Evolutionary conservation across 2,888 invertebrate genomes (phyloP), one percentile per base, ranked within the genome.

Genomic region (Drosophila koepferae): DNA sequence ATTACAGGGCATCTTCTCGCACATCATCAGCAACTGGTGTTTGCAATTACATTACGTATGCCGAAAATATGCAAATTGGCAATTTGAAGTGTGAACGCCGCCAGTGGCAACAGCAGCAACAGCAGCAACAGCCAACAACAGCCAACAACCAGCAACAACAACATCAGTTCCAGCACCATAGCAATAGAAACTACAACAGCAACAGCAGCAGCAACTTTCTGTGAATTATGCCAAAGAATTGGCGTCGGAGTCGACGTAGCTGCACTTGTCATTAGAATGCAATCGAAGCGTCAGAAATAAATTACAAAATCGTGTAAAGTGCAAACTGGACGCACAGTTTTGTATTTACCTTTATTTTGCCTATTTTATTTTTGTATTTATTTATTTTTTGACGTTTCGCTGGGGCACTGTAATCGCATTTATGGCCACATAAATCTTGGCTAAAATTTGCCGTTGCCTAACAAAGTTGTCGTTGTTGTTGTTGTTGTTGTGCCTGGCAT

Each of bases 241-340:
- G 70, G 68, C 76, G 67, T 56, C 59, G 34, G 44, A 58, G 53
- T 56, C 53, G 40, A 18, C 76, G 60, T 55, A 14, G 58, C 66
- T 79, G 85, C 84, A 86, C 85, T 85, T 85, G 85, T 81, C 89
- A 88, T 88, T 85, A 86, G 85, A 85, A 85, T 85, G 86, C 87
- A 87, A 86, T 86, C 87, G 87, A 75, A 86, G 85, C 89, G 74
- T 89, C 86, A 88, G 80, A 84, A 90, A 90, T 91, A 91, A 90
- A 90, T 90, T 91, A 90, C 87, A 90, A 91, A 90, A 86, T 75
- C 90, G 86, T 91, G 90, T 90, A 87, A 91, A 88, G 85, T 88
- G 85, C 83, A 88, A 73, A 86, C 86, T 82, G 86, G 74, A 80
- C 83, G 75, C 76, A 38, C 56, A 56, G 69, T 61, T 72, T 67